A percentile compares a stretch with the other conserved stretches of the same genome.
Evolutionary conservation across 2,113 vertebrate species (phyloP).

Genomic region (Gambusia holbrooki): DNA sequence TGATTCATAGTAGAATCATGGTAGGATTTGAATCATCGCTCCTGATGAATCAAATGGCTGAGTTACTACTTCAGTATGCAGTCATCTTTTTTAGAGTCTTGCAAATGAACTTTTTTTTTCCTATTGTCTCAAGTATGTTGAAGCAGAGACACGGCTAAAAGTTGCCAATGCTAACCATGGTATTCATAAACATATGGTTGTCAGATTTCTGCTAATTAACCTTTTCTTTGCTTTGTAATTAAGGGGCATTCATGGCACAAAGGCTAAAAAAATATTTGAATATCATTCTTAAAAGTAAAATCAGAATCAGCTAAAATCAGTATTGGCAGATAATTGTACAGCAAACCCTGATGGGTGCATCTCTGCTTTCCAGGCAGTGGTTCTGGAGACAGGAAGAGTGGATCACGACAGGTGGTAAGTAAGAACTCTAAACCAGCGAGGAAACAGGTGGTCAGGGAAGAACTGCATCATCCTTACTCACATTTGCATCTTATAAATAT

Average conservation of each 20-base stretch:
- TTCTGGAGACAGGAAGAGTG: constrained; percentile 14
- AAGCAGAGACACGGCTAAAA: no score
- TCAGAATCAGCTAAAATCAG: not conserved
- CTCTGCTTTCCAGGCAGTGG: not conserved
- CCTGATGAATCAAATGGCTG: no score
- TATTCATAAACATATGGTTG: not conserved
- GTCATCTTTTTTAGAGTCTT: no score
- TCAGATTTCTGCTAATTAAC: not conserved
- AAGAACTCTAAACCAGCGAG: constrained; percentile 28
- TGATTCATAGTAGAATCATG: no score
- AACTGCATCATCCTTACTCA: constrained; percentile 25
- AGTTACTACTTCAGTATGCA: no score
- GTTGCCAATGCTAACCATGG: no score
- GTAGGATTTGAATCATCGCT: no score
- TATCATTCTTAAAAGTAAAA: not conserved
- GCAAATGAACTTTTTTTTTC: no score
- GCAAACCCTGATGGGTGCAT: not conserved
- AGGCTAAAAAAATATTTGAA: not conserved
- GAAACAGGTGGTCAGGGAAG: constrained; percentile 54
- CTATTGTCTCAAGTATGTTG: no score
- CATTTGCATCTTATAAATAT: constrained; percentile 73
- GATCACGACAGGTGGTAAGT: constrained; percentile 49
- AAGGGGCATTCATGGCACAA: not conserved
- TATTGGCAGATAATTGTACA: not conserved
- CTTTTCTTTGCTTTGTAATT: not conserved